phyloP scores from a whole-genome alignment of 2,797 vertebrate genomes.

The Chanos chanos region DNA sequence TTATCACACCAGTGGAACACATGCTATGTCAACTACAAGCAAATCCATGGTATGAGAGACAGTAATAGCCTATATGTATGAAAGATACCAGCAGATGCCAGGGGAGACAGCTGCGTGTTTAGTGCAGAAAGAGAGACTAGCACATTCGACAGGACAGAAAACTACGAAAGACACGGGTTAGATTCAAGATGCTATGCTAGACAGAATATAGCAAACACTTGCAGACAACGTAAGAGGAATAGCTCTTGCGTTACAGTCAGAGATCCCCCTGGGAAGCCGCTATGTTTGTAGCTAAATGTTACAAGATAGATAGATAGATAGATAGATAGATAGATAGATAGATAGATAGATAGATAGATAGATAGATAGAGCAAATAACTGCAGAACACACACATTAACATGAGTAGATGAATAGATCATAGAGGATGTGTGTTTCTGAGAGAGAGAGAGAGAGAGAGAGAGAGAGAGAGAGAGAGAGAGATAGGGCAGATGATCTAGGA shows the following conservation, averaged over 20 bases:
- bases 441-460: background rate
- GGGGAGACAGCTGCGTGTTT: conserved; percentile 24
- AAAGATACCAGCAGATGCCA: conserved; percentile 15
- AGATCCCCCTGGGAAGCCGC: too few species aligned
- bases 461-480: background rate
- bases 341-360: too few species aligned
- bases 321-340: too few species aligned
- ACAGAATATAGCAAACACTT: too few species aligned
- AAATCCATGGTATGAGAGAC: background rate
- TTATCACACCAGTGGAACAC: conserved; percentile 11
- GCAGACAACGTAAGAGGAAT: too few species aligned
- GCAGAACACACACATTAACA: too few species aligned
- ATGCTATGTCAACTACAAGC: conserved; percentile 2
- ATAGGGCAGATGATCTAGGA: background rate
- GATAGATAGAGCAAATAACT: too few species aligned
- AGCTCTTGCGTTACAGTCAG: too few species aligned
- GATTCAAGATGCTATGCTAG: too few species aligned
- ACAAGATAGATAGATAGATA: too few species aligned
- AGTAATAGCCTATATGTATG: background rate
- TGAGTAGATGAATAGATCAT: background rate
- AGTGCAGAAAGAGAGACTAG: conserved; percentile 19
- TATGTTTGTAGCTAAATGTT: too few species aligned
- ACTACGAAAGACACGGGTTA: too few species aligned
- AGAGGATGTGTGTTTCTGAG: background rate
- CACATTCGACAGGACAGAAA: background rate